Base-by-base conservation (phyloP, 2,113 vertebrate genomes). In the Leucopsar rothschildi region DNA sequence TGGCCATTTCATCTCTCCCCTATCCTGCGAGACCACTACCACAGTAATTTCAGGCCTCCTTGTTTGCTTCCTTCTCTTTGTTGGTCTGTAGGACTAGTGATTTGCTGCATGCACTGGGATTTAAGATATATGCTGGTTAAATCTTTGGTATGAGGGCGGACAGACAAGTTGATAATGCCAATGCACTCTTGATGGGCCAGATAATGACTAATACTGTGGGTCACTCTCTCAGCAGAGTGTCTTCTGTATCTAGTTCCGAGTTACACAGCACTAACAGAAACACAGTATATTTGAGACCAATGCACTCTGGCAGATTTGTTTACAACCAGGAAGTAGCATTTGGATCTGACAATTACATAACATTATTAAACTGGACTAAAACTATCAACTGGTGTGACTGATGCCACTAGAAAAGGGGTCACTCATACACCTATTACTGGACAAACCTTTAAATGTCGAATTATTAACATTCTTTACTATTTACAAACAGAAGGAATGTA, bases 221-320 rank as follows among this genome's bases (percentile, higher is more conserved):
- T 33, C 49, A 64, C 33, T 44, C n/a, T 49, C 56, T 64, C 49
- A 56, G 44, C 5, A 2, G 55, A 56, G 12, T 5, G 17, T 55
- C 52, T 40, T 18, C 64, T 68, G 3, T 42, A 39, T 7, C 28
- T n/a, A 57, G 33, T 24, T 82, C 60, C n/a, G 29, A 72, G n/a
- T 69, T 55, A 76, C 29, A 42, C 12, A 47, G 55, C 52, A 29
- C 24, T 31, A 35, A 35, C 31, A 47, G 24, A 66, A 60, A 44
- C 16, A 45, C 37, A 10, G 3, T 21, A 0, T 23, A 29, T 59
- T 60, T 73, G 55, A 69, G 55, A 53, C 2, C 0, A 1, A 64
- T 33, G 53, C 4, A 3, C 23, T n/a, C 52, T 35, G 39, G 20
- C 44, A 80, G 40, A 59, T 52, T 56, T 55, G n/a, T 45, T 82